Conservation (phyloP, 2,888 invertebrate species). For the Meteorus cinctellus region DNA sequence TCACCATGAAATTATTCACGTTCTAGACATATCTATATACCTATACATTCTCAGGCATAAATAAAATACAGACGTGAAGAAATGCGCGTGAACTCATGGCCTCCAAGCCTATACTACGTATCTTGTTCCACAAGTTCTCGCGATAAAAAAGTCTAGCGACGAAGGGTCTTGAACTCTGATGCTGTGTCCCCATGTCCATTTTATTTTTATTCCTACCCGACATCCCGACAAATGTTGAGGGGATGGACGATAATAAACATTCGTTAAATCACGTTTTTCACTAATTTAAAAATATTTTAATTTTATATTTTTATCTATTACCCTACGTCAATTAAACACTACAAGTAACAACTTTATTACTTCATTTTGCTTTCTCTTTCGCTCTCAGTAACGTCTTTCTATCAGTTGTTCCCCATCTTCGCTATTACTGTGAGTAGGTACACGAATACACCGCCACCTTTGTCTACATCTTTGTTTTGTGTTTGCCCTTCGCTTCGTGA, state of each 20-base stretch:
- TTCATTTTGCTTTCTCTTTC: constrained; percentile 1
- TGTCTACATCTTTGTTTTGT: constrained; percentile 33
- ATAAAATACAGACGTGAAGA: constrained; percentile 35
- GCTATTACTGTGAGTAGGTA: constrained; percentile 1
- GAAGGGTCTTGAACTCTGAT: constrained; percentile 40
- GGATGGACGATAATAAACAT: background rate
- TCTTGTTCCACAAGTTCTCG: constrained; percentile 32
- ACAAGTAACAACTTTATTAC: constrained; percentile 16
- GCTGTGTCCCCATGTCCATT: background rate
- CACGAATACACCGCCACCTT: constrained; percentile 26
- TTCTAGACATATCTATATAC: constrained; percentile 20
- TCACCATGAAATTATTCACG: constrained; percentile 31
- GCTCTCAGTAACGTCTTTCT: background rate
- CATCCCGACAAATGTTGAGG: background rate
- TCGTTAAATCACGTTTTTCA: background rate
- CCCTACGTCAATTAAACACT: background rate
- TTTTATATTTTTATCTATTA: constrained; percentile 1
- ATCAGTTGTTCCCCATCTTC: background rate
- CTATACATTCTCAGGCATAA: constrained; percentile 2
- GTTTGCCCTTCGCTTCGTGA: constrained; percentile 29
- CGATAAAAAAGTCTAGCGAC: background rate
- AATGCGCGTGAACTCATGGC: constrained; percentile 36
- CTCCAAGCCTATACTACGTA: constrained; percentile 14
- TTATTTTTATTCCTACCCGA: background rate
- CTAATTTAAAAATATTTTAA: background rate